A percentile compares a stretch with the other conserved stretches of the same genome.
These are phyloP conservation scores for Andricus grossulariae DNA, from an alignment of 1,140 invertebrate species.

Conservation along the genomic window DNA sequence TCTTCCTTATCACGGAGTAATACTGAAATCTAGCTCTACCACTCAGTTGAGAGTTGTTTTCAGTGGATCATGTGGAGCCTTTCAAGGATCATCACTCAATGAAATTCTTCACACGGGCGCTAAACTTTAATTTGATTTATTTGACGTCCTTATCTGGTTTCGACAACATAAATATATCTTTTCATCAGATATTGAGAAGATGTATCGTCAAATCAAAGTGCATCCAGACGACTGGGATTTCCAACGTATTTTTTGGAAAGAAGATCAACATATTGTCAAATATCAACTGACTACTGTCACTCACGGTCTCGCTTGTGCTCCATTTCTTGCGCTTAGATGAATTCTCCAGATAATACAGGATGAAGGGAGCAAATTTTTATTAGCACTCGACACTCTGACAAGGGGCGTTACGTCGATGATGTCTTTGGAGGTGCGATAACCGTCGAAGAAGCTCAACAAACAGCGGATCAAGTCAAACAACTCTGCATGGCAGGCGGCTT, in stretches of 20 bases:
- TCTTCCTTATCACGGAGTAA: conserved; percentile 13
- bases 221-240: not conserved
- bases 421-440: not conserved
- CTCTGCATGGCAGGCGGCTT: conserved; percentile 34
- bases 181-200: not conserved
- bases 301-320: too few species aligned
- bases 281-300: too few species aligned
- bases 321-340: not conserved
- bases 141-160: not conserved
- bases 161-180: not conserved
- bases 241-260: not conserved
- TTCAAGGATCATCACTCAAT: not conserved
- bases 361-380: not conserved
- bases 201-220: not conserved
- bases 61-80: not conserved
- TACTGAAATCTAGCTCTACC: not conserved
- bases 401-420: conserved; percentile 18
- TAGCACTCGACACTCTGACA: not conserved
- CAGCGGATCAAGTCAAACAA: not conserved
- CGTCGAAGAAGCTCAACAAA: not conserved
- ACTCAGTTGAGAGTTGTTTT: conserved; percentile 21
- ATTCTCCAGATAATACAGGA: not conserved
- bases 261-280: not conserved
- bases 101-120: not conserved
- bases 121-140: conserved; percentile 11